Evolutionary conservation across 2,888 invertebrate genomes (phyloP), one percentile per base, ranked within the genome.

Genomic region (Xiphydria camelus): DNA sequence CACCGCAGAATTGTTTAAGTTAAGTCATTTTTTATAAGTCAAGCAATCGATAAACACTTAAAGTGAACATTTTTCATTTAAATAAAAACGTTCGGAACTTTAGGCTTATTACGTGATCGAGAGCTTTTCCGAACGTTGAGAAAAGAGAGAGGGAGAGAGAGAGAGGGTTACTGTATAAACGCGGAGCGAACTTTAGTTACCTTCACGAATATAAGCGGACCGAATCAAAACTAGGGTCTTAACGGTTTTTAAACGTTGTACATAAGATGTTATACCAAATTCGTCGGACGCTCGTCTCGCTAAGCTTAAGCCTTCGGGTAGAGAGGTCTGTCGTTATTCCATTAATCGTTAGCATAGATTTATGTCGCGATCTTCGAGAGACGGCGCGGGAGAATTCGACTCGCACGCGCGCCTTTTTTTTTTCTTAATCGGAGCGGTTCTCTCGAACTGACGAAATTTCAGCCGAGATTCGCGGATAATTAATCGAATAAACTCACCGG

Each of bases 401-500:
- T n/a, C n/a, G n/a, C n/a, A n/a, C n/a, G n/a, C n/a, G n/a, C n/a
- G n/a, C n/a, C n/a, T n/a, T 41, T 19, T 42, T 35, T 42, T 42
- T 36, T 18, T 41, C 15, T 22, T 22, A 29, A n/a, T 14, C 12
- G 29, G 12, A 29, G 15, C 12, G 29, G n/a, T 6, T 29, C 6
- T 29, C 29, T 29, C 12, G 29, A 29, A 29, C 9, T 29, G 17
- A 36, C 21, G 22, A 36, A 22, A 19, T 21, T 36, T n/a, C n/a
- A n/a, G n/a, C n/a, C n/a, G n/a, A n/a, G n/a, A n/a, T n/a, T n/a
- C n/a, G n/a, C n/a, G n/a, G n/a, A n/a, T n/a, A n/a, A n/a, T 29
- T 29, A 29, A 29, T 29, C 15, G 9, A 4, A 29, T 12, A 29
- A n/a, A 86, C 88, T 88, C 73, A 89, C 89, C 76, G 87, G 78